Evolutionary conservation across 1,140 invertebrate species (phyloP).

Genomic region (Musca domestica): DNA sequence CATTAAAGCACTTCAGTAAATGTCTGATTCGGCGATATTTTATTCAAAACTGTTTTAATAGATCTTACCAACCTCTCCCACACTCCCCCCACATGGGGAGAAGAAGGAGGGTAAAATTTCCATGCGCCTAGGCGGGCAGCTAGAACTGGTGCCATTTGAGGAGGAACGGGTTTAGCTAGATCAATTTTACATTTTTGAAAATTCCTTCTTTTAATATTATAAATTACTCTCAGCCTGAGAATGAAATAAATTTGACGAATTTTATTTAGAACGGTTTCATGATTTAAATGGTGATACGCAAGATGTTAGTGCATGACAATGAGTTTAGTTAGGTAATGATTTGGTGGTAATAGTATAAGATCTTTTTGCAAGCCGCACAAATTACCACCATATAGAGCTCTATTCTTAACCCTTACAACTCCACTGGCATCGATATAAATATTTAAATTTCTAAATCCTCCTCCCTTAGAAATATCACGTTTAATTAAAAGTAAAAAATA

Average conservation of each 20-base stretch:
- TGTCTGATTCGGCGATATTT: too few species aligned
- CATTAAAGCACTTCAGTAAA: constrained; percentile 46
- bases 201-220: background rate
- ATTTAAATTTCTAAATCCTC: too few species aligned
- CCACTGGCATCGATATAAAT: constrained; percentile 2
- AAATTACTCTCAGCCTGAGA: constrained; percentile 5
- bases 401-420: background rate
- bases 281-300: too few species aligned
- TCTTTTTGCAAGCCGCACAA: background rate
- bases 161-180: too few species aligned
- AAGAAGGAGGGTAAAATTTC: too few species aligned
- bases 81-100: constrained; percentile 31
- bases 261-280: too few species aligned
- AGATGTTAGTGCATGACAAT: constrained; percentile 8
- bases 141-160: too few species aligned
- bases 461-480: background rate
- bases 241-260: too few species aligned
- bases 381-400: background rate
- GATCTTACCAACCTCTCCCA: too few species aligned
- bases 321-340: constrained; percentile 11
- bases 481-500: background rate
- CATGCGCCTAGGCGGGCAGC: too few species aligned
- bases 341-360: background rate
- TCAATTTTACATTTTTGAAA: constrained; percentile 21
- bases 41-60: too few species aligned